Percentiles rank a stretch among this genome's conserved stretches.
phyloP scores from a whole-genome alignment of 2,797 vertebrate species.

The Australoheros facetus region DNA sequence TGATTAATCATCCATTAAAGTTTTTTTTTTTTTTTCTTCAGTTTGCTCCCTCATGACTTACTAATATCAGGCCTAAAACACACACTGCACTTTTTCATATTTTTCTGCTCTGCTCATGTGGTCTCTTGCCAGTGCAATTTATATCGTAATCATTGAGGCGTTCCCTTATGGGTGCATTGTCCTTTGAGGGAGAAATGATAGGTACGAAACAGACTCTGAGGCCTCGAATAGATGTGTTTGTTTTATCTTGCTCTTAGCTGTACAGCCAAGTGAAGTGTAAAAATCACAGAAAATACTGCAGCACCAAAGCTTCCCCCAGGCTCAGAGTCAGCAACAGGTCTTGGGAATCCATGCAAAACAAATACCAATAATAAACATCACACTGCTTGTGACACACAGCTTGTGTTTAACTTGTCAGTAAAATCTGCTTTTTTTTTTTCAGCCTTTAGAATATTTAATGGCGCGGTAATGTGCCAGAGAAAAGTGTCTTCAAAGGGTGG shows the following conservation, averaged over 20 bases:
- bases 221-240: conserved; percentile 58
- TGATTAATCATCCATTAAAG: conserved; percentile 68
- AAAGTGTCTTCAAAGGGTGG: conserved; percentile 27
- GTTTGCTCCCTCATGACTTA: conserved; percentile 42
- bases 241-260: conserved; percentile 63
- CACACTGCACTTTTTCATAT: conserved; percentile 12
- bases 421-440: conserved; percentile 10
- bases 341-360: conserved; percentile 56
- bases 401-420: conserved; percentile 26
- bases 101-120: conserved; percentile 18
- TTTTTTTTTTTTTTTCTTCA: conserved; percentile 29
- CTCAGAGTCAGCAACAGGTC: conserved; percentile 60
- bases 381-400: conserved; percentile 4
- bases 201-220: conserved; percentile 49
- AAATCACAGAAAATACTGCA: conserved; percentile 57
- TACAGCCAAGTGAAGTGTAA: conserved; percentile 65
- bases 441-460: conserved; percentile 37
- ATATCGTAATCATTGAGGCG: conserved; percentile 62
- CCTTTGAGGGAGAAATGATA: conserved; percentile 56
- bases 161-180: conserved; percentile 50
- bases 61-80: conserved; percentile 40
- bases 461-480: conserved; percentile 39
- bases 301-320: conserved; percentile 34
- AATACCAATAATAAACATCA: conserved; percentile 59
- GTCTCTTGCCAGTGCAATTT: conserved; percentile 36